Evolutionary conservation across 2,888 invertebrate species (phyloP), one percentile per base, ranked within the genome.

Genomic region (Brachyopa scutellaris): DNA sequence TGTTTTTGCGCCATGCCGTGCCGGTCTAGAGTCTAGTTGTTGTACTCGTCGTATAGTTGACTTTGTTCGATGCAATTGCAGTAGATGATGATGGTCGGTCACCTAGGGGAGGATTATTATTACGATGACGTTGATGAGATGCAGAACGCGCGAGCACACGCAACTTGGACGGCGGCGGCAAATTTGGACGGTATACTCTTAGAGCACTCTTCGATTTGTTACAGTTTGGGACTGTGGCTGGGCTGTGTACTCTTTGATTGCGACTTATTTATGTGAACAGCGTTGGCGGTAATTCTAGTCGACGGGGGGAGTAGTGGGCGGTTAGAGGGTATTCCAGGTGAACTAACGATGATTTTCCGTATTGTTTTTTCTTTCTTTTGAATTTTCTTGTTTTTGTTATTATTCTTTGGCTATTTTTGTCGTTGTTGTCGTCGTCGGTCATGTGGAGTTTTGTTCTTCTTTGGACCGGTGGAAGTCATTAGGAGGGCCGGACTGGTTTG

Each of bases 321-420:
- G 29, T 33, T 49, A 40, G 15, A 23, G 38, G 40, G 29, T 42
- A 64, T 82, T 82, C 77, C 82, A 77, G 82, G 82, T 82, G 82
- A 82, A 77, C 76, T 70, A 64, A 53, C 57, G 51, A 64, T 53
- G 80, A 64, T 76, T 76, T 76, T 70, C 80, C 80, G 80, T 82
- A n/a, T 82, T 61, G 53, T 40, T 67, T 61, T 73, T 70, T 47
- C 62, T 57, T 57, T 64, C 45, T 49, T 42, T 66, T 55, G 7
- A 36, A 40, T 53, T 59, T 66, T 82, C 38, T 77, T 82, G 66
- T 77, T 77, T 72, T 77, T 72, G 64, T 72, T 80, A 53, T 59
- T 77, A 31, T 61, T 64, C 69, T 49, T 64, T 64, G 64, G 33
- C 64, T 70, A 70, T 77, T 73, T 79, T 38, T 82, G 61, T 80